Base-by-base conservation (phyloP, 2,113 vertebrate genomes). In the Clarias batrachus region DNA sequence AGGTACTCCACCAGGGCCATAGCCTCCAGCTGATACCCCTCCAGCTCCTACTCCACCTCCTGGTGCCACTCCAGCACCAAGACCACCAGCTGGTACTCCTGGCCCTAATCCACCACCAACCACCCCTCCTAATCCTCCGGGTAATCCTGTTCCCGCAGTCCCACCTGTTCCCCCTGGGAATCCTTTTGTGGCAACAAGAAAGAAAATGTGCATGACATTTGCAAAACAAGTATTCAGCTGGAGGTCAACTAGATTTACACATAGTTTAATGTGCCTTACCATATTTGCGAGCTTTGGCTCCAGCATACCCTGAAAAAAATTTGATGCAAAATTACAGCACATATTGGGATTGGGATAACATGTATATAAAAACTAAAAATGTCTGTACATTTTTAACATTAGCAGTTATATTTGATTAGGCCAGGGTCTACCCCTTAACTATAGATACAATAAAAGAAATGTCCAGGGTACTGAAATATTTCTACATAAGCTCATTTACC, bases 1-100 rank as follows among this genome's bases (percentile, higher is more conserved):
- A 33, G 91, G 91, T 23, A 92, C 81, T 73, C 89, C 90, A 86
- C 89, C 91, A 27, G 86, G 48, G 27, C 92, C 92, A 91, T 91
- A 88, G 7, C 86, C 56, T 73, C 90, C 92, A 70, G 86, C 88
- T 82, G 89, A 88, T 68, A 83, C 89, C 52, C 90, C 90, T 85
- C 89, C 91, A 71, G 85, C 82, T 87, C 90, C 91, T 16, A 86
- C 2, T 2, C 92, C 91, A 1, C 73, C 56, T 27, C 59, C 71
- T 63, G 82, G 85, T 63, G 23, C 82, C 8, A 79, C 78, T 73
- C 89, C 87, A 60, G 73, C 25, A 62, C 89, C 83, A 81, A 57
- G 23, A 74, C 78, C 82, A n/a, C 71, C 71, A 21, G 48, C 82
- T 71, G 87, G 83, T 37, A 56, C 57, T 41, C 84, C 87, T 70